A percentile compares a stretch with the other conserved stretches of the same genome.
Evolutionary conservation across 1,140 invertebrate species (phyloP).

Genomic region (Drosophila burlai): DNA sequence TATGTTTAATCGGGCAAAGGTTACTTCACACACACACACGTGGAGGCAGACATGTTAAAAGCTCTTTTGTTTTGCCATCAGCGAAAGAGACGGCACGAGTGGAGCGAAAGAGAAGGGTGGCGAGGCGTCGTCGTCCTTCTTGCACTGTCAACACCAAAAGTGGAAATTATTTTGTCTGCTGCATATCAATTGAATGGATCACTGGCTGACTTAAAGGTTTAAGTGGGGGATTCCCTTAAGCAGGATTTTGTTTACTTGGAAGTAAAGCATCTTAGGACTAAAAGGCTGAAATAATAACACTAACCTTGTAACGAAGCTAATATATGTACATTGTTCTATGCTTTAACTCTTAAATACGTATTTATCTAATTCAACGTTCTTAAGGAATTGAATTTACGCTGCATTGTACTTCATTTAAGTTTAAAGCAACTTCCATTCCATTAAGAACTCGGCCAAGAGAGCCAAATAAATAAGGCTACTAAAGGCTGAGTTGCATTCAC

Average conservation of each 20-base stretch:
- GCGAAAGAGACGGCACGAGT: background rate
- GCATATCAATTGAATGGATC: slow-evolving; percentile 44
- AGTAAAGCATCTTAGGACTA: background rate
- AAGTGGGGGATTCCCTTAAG: background rate
- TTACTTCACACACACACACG: slow-evolving; percentile 44
- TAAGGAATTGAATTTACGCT: too few species aligned
- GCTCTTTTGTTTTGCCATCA: slow-evolving; percentile 64
- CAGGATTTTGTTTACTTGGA: too few species aligned
- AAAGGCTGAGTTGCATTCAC: slow-evolving; percentile 16
- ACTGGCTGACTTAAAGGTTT: slow-evolving; percentile 1
- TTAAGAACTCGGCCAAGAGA: slow-evolving; percentile 16
- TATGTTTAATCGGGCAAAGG: slow-evolving; percentile 82
- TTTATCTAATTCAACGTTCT: background rate
- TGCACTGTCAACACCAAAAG: slow-evolving; percentile 44
- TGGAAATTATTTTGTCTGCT: slow-evolving; percentile 46
- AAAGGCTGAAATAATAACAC: background rate
- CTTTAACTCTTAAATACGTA: background rate
- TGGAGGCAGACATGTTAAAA: slow-evolving; percentile 47
- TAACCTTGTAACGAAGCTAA: background rate
- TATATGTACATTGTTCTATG: background rate
- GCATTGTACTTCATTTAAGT: background rate
- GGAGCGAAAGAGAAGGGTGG: background rate
- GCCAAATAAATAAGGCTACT: slow-evolving; percentile 29
- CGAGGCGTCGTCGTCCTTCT: slow-evolving; percentile 5
- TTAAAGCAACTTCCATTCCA: slow-evolving; percentile 5